phyloP scores from a whole-genome alignment of 1,140 invertebrate genomes.

The Gryon sp. region DNA sequence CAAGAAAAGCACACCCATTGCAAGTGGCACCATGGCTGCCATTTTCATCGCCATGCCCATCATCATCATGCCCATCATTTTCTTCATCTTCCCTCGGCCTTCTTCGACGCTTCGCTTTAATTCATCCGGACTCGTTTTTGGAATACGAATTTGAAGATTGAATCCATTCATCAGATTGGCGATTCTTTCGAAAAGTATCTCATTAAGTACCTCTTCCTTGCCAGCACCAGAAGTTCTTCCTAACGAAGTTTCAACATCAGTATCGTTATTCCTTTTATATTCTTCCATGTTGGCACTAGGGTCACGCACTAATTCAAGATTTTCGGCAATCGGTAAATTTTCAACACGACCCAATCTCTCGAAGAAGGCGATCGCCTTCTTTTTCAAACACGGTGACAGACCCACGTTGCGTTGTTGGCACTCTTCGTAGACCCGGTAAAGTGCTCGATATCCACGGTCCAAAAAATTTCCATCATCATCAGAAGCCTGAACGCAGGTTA shows the following conservation, averaged over 20 bases:
- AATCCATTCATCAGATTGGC: conserved; percentile 86
- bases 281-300: conserved; percentile 61
- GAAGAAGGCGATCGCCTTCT: conserved; percentile 88
- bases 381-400: conserved; percentile 87
- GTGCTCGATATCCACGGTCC: conserved; percentile 73
- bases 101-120: conserved; percentile 86
- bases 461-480: conserved; percentile 69
- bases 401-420: conserved; percentile 77
- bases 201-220: conserved; percentile 83
- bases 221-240: conserved; percentile 81
- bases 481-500: conserved; percentile 36
- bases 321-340: conserved; percentile 83
- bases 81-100: conserved; percentile 89
- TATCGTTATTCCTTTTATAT: conserved; percentile 77
- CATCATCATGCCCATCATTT: conserved; percentile 91
- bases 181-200: conserved; percentile 85
- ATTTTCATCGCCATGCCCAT: conserved; percentile 88
- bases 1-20: conserved; percentile 86
- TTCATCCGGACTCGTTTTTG: conserved; percentile 84
- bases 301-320: conserved; percentile 82
- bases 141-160: conserved; percentile 86
- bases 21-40: conserved; percentile 85
- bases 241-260: conserved; percentile 84
- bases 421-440: conserved; percentile 76
- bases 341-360: conserved; percentile 86